Percentiles rank a stretch among this genome's conserved stretches.
Evolutionary conservation across 1,140 invertebrate species (phyloP).

Genomic region (Cardiocondyla obscurior): DNA sequence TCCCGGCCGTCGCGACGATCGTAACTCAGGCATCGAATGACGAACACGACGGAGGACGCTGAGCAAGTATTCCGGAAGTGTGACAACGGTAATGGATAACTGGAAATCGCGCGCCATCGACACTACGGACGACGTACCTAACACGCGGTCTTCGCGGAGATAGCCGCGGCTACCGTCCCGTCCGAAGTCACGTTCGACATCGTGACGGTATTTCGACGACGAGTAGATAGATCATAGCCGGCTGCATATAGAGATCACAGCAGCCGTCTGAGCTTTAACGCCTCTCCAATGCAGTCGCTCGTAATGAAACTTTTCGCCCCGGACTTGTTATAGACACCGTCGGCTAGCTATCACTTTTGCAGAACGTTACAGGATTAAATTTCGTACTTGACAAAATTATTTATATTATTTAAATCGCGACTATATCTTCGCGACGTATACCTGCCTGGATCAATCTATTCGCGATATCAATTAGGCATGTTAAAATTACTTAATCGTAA

Average conservation of each 20-base stretch:
- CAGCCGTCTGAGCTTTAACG: conserved; percentile 45
- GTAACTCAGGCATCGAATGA: conserved; percentile 42
- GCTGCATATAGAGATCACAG: conserved; percentile 51
- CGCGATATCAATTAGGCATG: not conserved
- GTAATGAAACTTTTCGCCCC: not conserved
- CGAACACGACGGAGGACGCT: conserved; percentile 58
- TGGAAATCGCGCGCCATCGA: conserved; percentile 72
- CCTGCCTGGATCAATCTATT: too few species aligned
- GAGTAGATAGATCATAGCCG: conserved; percentile 53
- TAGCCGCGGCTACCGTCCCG: conserved; percentile 47
- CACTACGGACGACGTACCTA: conserved; percentile 51
- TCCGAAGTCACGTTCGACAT: conserved; percentile 67
- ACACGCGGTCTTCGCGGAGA: conserved; percentile 23
- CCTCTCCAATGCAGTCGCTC: not conserved
- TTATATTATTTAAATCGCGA: not conserved
- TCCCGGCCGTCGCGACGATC: conserved; percentile 1
- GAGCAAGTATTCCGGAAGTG: conserved; percentile 80
- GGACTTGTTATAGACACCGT: not conserved
- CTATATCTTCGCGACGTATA: too few species aligned
- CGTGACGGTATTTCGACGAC: conserved; percentile 65
- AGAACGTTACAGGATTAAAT: not conserved
- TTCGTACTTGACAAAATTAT: not conserved
- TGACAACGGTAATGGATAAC: conserved; percentile 82
- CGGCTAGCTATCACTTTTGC: not conserved
- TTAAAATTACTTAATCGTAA: too few species aligned